Conservation (phyloP, 2,888 invertebrate genomes). For the Hypolimnas misippus region DNA sequence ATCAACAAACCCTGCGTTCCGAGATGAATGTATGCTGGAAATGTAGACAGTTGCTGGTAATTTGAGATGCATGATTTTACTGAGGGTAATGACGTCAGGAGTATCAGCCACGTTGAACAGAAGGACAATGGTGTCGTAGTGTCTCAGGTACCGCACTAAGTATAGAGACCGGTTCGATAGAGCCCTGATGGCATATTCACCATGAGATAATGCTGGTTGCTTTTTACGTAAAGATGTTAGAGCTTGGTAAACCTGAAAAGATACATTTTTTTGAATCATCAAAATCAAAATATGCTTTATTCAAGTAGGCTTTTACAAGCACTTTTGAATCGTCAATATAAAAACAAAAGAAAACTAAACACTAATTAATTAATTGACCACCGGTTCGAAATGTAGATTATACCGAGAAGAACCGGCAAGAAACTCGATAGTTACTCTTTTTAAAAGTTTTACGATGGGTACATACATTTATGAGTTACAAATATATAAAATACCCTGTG, state of each 20-base stretch:
- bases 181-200: conserved; percentile 68
- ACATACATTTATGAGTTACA: too few relatives aligned
- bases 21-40: conserved; percentile 56
- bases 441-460: too few relatives aligned
- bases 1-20: conserved; percentile 51
- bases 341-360: too few relatives aligned
- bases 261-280: too few relatives aligned
- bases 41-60: conserved; percentile 53
- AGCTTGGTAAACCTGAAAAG: conserved; percentile 78
- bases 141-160: conserved; percentile 49
- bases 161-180: conserved; percentile 55
- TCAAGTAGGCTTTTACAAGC: too few relatives aligned
- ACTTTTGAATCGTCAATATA: too few relatives aligned
- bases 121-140: conserved; percentile 56
- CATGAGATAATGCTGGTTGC: conserved; percentile 54
- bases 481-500: too few relatives aligned
- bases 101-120: conserved; percentile 75
- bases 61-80: conserved; percentile 47
- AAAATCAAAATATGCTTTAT: too few relatives aligned
- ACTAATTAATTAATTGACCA: too few relatives aligned
- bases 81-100: conserved; percentile 63
- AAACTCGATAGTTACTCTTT: too few relatives aligned
- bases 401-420: too few relatives aligned
- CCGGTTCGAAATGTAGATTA: too few relatives aligned
- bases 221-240: conserved; percentile 77